Conservation (phyloP, 2,888 invertebrate species). For the Cyrtodaria siliqua region DNA sequence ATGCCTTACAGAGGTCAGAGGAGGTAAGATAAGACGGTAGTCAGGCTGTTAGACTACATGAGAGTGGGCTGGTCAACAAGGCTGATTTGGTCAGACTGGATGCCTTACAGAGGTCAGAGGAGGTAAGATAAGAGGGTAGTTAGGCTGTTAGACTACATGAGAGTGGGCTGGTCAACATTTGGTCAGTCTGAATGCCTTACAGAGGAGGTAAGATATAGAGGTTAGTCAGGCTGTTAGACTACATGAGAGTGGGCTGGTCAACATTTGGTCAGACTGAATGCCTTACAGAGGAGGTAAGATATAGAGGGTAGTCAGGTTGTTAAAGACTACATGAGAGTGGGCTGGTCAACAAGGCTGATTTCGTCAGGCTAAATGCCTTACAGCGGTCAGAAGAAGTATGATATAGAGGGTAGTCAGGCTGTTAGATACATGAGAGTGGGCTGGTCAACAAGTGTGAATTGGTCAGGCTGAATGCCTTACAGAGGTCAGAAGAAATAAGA, state of each 20-base stretch:
- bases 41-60: no score
- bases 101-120: no score
- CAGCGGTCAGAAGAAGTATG: conserved; percentile 79
- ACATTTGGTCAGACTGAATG: conserved; percentile 90
- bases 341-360: conserved; percentile 90
- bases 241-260: conserved; percentile 89
- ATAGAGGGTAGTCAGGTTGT: no score
- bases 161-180: no score
- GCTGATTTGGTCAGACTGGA: conserved; percentile 91
- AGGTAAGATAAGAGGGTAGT: no score
- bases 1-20: conserved; percentile 81
- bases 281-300: conserved; percentile 75
- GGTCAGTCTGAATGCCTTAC: no score
- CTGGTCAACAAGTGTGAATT: conserved; percentile 91
- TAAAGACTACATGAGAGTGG: conserved; percentile 91
- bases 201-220: conserved; percentile 73
- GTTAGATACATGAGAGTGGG: conserved; percentile 91
- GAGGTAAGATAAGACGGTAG: conserved; percentile 77
- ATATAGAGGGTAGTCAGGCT: conserved; percentile 74
- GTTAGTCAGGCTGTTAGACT: conserved; percentile 90
- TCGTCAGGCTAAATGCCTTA: conserved; percentile 90
- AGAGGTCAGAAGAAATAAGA: no score
- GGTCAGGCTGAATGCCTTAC: conserved; percentile 91
- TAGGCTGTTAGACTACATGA: no score
- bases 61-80: conserved; percentile 89